A percentile compares a stretch with the other conserved stretches of the same genome.
Evolutionary conservation across 2,888 invertebrate species (phyloP).

Genomic region (Stegophylla sp.): DNA sequence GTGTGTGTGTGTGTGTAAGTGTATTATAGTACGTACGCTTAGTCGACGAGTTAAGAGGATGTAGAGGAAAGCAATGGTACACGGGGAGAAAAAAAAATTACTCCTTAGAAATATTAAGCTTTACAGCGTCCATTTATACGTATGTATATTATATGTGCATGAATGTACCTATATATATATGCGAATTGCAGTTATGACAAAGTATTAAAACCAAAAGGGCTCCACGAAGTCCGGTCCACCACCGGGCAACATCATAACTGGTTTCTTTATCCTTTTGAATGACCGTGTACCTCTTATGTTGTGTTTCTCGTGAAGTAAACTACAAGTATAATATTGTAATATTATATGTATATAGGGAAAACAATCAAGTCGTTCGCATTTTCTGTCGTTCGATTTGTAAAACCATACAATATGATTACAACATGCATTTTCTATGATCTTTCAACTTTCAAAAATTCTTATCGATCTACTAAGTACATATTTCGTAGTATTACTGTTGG

Average conservation of each 20-base stretch:
- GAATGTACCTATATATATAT: neutral
- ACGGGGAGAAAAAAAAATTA: neutral
- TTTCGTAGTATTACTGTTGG: no score
- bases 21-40: no score
- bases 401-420: no score
- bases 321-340: no score
- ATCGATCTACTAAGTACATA: no score
- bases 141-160: neutral
- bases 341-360: no score
- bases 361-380: no score
- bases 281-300: no score
- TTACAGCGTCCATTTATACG: neutral
- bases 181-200: slow-evolving; percentile 2
- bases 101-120: neutral
- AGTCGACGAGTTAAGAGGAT: neutral
- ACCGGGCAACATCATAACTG: slow-evolving; percentile 6
- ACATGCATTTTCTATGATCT: no score
- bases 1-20: neutral
- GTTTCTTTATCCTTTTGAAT: slow-evolving; percentile 32
- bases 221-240: neutral
- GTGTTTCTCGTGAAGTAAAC: no score
- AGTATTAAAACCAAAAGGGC: slow-evolving; percentile 42
- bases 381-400: no score
- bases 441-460: no score
- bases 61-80: slow-evolving; percentile 25